Evolutionary conservation across 2,888 invertebrate genomes (phyloP), one percentile per base, ranked within the genome.

Genomic region (Zygothrica quintamaculata): DNA sequence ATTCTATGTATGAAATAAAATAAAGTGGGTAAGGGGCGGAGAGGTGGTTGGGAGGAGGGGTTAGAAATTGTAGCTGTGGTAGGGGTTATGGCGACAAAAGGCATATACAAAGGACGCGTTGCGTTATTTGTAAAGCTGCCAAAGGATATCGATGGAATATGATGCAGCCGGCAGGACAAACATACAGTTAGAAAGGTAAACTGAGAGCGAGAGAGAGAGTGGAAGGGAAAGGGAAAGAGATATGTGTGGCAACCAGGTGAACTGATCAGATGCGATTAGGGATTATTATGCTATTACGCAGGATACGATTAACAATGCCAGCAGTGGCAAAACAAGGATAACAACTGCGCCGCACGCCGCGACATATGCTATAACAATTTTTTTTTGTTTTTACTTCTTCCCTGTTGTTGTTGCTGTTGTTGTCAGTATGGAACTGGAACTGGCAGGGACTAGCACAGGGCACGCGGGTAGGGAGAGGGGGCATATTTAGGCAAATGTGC

Each of bases 261-360:
- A 80, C 84, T 70, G 86, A 87, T 87, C 85, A 71, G 85, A 88
- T 84, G 85, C 87, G 88, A 88, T 88, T 88, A 88, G 85, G 87
- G 88, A 88, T 88, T 88, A 88, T 88, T 88, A 88, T 87, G 79
- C 85, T 77, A 88, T 88, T 88, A 87, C 88, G 88, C 84, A 81
- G 85, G 78, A 88, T 79, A 77, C 87, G 87, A 88, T 87, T 88
- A 88, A 86, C 81, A 78, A 85, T 81, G 78, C 52, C 51, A 42
- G 48, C 53, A 62, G 57, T 46, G 26, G 22, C 40, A 60, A 47
- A 65, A 51, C 69, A 62, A 71, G 71, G 67, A 70, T 65, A 81
- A 81, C 85, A 77, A 78, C 74, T 76, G 81, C 77, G 81, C 71
- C 78, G 81, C 84, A 80, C 84, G 84, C 82, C 85, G 81, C 68